Conservation (phyloP, 2,797 vertebrate species). For the Emydoidea blandingii region DNA sequence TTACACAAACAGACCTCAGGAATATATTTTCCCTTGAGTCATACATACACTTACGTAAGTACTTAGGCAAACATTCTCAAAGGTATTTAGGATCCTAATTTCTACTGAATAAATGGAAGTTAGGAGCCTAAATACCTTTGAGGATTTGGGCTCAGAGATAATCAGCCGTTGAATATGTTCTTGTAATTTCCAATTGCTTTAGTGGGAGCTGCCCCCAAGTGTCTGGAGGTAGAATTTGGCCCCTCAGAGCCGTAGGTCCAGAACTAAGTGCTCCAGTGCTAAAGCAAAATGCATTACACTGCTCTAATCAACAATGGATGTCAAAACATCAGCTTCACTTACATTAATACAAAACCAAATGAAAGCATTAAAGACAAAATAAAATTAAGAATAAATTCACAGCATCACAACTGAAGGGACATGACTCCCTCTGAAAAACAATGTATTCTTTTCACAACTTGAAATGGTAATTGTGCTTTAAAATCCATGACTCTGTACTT, state of each 20-base stretch:
- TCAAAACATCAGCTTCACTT: not conserved
- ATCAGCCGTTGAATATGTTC: not conserved
- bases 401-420: not conserved
- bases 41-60: not conserved
- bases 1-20: not conserved
- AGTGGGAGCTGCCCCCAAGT: not conserved
- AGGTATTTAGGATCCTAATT: not conserved
- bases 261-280: not conserved
- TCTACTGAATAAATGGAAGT: not conserved
- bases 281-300: not conserved
- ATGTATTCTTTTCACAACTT: not conserved
- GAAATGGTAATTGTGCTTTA: not conserved
- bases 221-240: not conserved
- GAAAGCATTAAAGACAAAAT: not conserved
- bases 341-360: not conserved
- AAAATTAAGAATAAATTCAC: not conserved
- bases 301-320: not conserved
- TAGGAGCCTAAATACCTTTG: not conserved
- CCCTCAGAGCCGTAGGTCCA: not conserved
- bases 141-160: not conserved
- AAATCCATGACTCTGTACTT: not conserved
- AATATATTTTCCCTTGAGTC: not conserved
- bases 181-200: not conserved
- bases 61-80: no score
- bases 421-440: not conserved